These are phyloP conservation scores for Cyprinodon diabolis DNA, from an alignment of 2,797 vertebrate genomes.

Conservation along the genomic window DNA sequence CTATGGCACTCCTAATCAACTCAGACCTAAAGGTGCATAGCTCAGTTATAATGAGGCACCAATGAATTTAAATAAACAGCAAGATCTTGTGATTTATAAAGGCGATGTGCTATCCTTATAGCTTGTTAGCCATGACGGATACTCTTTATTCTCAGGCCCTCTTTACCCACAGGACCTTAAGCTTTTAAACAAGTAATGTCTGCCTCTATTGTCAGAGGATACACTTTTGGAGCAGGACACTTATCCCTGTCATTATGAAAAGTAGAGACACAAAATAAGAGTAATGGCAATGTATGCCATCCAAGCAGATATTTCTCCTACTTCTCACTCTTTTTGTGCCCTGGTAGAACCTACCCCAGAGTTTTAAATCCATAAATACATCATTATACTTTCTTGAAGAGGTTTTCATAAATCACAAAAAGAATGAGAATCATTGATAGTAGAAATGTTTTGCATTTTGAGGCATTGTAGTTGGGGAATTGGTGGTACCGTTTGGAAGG, in stretches of 20 bases:
- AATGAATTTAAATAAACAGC: constrained; percentile 99
- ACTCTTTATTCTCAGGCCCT: constrained; percentile 90
- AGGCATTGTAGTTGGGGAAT: constrained; percentile 77
- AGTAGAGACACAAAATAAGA: constrained; percentile 85
- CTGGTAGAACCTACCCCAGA: constrained; percentile 79
- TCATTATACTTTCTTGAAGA: constrained; percentile 84
- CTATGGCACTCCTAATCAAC: constrained; percentile 99
- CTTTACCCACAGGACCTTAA: constrained; percentile 89
- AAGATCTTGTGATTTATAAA: constrained; percentile 98
- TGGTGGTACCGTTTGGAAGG: constrained; percentile 63
- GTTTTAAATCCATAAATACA: constrained; percentile 81
- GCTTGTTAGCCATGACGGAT: constrained; percentile 99
- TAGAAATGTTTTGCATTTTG: constrained; percentile 86
- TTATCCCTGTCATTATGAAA: constrained; percentile 88
- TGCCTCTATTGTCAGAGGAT: constrained; percentile 84
- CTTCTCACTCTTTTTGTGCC: constrained; percentile 52
- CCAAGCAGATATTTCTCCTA: constrained; percentile 83
- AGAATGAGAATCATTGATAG: constrained; percentile 83
- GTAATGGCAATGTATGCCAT: constrained; percentile 85
- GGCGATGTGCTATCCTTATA: constrained; percentile 95
- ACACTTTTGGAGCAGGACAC: constrained; percentile 82
- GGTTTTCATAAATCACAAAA: constrained; percentile 76
- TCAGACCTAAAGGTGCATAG: constrained; percentile 99
- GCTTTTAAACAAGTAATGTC: constrained; percentile 90
- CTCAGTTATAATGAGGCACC: constrained; percentile 99